phyloP scores from a whole-genome alignment of 1,140 invertebrate genomes.

The Ooceraea biroi region DNA sequence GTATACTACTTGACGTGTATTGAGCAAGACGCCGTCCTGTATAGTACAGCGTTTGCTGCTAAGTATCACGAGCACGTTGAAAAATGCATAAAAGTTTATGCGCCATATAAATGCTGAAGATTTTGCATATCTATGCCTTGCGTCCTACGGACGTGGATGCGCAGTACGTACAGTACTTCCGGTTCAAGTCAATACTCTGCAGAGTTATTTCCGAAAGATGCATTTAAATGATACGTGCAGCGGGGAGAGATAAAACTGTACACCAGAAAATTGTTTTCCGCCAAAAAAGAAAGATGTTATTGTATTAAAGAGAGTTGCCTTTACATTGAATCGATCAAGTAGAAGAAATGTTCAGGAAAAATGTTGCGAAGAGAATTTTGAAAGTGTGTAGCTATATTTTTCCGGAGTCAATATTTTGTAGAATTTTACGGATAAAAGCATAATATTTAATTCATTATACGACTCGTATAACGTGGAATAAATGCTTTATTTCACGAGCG shows the following conservation, averaged over 20 bases:
- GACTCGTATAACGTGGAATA: not conserved
- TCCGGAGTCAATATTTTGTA: not conserved
- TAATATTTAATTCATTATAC: conserved; percentile 13
- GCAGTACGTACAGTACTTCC: not conserved
- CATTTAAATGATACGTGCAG: too few relatives aligned
- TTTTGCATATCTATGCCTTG: conserved; percentile 38
- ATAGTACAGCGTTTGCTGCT: not conserved
- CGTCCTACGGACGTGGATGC: not conserved
- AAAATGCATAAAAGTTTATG: conserved; percentile 50
- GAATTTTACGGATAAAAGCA: not conserved
- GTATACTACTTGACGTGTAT: not conserved
- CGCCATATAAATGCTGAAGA: conserved; percentile 21
- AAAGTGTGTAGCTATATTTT: not conserved
- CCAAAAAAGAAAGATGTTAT: not conserved
- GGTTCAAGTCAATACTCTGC: conserved; percentile 16
- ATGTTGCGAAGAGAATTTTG: not conserved
- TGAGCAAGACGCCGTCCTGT: too few relatives aligned
- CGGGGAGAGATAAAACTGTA: not conserved
- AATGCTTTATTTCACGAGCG: not conserved
- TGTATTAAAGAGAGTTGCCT: not conserved
- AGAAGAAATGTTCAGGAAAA: not conserved
- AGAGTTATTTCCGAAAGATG: conserved; percentile 34
- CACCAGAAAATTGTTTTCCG: not conserved
- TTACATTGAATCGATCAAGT: not conserved
- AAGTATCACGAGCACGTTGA: conserved; percentile 16